Evolutionary conservation across 2,888 invertebrate genomes (phyloP).

Genomic region (Noctua janthina): DNA sequence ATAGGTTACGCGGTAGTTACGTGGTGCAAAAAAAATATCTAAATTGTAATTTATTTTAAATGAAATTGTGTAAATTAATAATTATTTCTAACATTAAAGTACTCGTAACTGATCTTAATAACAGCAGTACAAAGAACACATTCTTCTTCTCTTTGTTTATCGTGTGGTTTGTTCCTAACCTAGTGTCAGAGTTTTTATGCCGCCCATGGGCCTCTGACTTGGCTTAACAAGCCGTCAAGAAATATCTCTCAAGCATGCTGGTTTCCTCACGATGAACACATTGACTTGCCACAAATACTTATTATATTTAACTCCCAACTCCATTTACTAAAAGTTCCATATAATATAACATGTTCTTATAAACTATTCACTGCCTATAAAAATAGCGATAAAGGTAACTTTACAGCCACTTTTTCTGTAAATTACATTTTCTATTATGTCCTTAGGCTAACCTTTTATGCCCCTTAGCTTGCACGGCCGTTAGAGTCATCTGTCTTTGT

Average conservation of each 20-base stretch:
- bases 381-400: conserved; percentile 60
- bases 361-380: conserved; percentile 63
- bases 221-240: no score
- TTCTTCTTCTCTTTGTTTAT: no score
- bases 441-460: conserved; percentile 61
- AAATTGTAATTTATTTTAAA: neutral
- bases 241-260: no score
- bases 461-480: conserved; percentile 54
- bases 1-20: neutral
- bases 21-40: neutral
- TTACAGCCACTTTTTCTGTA: conserved; percentile 59
- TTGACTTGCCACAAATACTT: neutral
- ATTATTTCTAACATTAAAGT: neutral
- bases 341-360: conserved; percentile 45
- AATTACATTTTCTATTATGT: conserved; percentile 63
- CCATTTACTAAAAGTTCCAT: conserved; percentile 19
- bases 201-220: no score
- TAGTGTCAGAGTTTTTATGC: no score
- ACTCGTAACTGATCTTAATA: neutral
- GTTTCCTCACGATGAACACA: neutral
- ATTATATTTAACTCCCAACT: conserved; percentile 8
- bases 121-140: neutral
- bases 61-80: neutral
- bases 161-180: no score
- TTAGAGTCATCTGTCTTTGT: conserved; percentile 58